Conservation (phyloP, 64 coral and sea anemone species). For the Acropora yongei region DNA sequence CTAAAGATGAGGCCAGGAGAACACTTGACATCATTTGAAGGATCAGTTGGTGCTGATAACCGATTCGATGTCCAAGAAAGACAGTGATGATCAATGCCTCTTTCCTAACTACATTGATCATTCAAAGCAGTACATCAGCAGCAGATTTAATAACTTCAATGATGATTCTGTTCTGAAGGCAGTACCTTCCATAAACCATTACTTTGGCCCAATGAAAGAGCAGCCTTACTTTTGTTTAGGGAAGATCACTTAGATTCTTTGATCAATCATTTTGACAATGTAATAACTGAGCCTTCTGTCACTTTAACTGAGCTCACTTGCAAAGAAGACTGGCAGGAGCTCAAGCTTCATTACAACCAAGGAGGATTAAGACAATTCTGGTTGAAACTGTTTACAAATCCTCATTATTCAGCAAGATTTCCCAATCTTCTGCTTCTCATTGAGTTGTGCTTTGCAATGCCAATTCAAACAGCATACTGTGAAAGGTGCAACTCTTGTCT, state of each 20-base stretch:
- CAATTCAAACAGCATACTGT: slow-evolving; percentile 44
- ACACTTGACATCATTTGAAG: slow-evolving; percentile 43
- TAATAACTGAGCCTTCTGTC: not conserved
- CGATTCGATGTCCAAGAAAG: slow-evolving; percentile 31
- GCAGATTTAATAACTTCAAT: slow-evolving; percentile 51
- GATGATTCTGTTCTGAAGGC: slow-evolving; percentile 42
- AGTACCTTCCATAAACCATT: slow-evolving; percentile 40
- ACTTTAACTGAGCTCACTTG: not conserved
- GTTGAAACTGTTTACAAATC: slow-evolving; percentile 7
- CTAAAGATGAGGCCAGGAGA: not conserved
- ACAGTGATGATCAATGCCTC: slow-evolving; percentile 32
- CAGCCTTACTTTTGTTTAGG: slow-evolving; percentile 27
- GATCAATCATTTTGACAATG: slow-evolving; percentile 26
- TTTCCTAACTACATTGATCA: slow-evolving; percentile 28
- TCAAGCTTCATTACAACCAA: slow-evolving; percentile 26
- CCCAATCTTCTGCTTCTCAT: slow-evolving; percentile 44
- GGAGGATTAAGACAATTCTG: slow-evolving; percentile 23
- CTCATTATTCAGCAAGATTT: slow-evolving; percentile 51
- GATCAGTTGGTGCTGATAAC: slow-evolving; percentile 39
- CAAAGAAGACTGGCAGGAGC: slow-evolving; percentile 44
- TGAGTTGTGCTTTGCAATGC: slow-evolving; percentile 52
- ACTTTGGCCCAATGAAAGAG: slow-evolving; percentile 20
- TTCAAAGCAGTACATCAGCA: slow-evolving; percentile 55
- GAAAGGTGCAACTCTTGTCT: slow-evolving; percentile 50
- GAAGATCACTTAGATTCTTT: slow-evolving; percentile 30